Base-by-base conservation (phyloP, 2,113 vertebrate genomes). In the Nannospalax galili region DNA sequence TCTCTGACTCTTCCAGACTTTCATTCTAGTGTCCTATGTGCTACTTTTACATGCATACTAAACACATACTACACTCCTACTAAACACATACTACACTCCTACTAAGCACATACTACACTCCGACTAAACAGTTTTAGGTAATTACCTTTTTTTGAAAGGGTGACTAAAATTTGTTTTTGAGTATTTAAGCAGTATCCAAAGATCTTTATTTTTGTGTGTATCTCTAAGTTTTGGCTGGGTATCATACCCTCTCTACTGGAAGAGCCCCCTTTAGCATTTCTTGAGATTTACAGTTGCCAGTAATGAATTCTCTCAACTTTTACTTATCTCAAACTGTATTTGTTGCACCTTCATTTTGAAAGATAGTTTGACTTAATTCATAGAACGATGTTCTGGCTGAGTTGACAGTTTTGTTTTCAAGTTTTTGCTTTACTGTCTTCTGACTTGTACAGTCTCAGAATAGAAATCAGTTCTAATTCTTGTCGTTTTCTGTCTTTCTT, bases 311-410 rank as follows among this genome's bases (percentile, higher is more conserved):
- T 91, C 30, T 56, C 81, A 77, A 19, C 37, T 60, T 90, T 92
- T 42, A n/a, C 7, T 79, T 82, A 22, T 58, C 79, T 40, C 19
- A 69, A 62, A 35, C 70, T 19, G 8, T 30, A 30, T 81, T 84
- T 73, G 37, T 32, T 94, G 84, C 40, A 48, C 40, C 64, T 85
- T 91, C 24, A 37, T 80, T 93, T 90, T 69, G 73, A 80, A 79
- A 93, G 22, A 20, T 81, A 32, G 9, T 65, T 30, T 91, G n/a
- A 9, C 19, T 77, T 37, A 4, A 40, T 86, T 56, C 28, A 92
- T 79, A 92, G 22, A 72, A 35, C 17, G 67, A 28, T 16, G 56
- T 80, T 91, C 72, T 89, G n/a, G 62, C 77, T 77, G 26, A 28
- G 32, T 35, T 81, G 40, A 37, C 0, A 22, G 1, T 6, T 60